Percentiles rank a stretch among this genome's conserved stretches.
Evolutionary conservation across 2,113 vertebrate genomes (phyloP).

Genomic region (Python bivittatus): DNA sequence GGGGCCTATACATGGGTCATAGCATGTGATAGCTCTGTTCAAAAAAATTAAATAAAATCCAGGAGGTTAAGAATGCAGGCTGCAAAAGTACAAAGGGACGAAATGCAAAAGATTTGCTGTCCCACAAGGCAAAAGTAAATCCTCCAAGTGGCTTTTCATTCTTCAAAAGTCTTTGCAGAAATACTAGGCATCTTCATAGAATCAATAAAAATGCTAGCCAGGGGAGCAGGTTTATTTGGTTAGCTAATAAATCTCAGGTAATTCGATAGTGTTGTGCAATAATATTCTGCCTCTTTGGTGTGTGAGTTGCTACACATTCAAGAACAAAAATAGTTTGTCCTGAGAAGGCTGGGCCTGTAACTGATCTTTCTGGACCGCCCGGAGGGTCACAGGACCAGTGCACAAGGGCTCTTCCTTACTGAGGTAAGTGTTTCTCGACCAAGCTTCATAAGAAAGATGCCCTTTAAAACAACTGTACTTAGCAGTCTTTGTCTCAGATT

Average conservation of each 20-base stretch:
- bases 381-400: background rate
- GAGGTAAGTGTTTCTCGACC: background rate
- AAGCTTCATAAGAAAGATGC: background rate
- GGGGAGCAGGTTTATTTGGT: constrained; percentile 43
- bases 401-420: background rate
- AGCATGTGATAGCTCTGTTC: background rate
- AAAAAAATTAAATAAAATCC: background rate
- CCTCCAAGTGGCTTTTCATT: background rate
- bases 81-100: constrained; percentile 3
- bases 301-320: background rate
- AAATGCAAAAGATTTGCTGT: constrained; percentile 30
- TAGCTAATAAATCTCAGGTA: constrained; percentile 39
- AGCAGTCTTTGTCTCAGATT: background rate
- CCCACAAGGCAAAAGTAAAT: constrained; percentile 34
- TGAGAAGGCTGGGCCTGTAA: background rate
- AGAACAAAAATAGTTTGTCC: background rate
- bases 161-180: constrained; percentile 10
- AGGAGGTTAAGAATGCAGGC: constrained; percentile 23
- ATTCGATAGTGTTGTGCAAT: background rate
- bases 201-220: constrained; percentile 10
- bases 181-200: constrained; percentile 33
- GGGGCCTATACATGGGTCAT: background rate
- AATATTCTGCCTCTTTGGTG: constrained; percentile 2
- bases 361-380: background rate
- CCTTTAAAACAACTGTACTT: background rate